A percentile compares a stretch with the other conserved stretches of the same genome.
Conservation (phyloP, 2,113 vertebrate genomes). For the Nannobrachium achirus region DNA sequence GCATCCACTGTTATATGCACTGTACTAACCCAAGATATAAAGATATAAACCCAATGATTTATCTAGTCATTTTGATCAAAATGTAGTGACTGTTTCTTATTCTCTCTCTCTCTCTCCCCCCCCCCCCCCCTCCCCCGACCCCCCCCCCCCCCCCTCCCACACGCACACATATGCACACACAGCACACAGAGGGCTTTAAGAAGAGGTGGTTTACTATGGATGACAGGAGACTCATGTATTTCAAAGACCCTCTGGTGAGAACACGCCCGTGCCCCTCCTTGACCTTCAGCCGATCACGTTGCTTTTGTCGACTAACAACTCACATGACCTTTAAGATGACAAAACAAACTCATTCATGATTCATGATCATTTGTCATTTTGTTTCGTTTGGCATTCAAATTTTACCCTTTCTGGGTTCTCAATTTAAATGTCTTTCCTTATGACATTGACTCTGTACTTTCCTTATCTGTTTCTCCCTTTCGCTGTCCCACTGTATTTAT, state of each 20-base stretch:
- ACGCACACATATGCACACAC: neutral
- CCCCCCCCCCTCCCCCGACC: too few species aligned
- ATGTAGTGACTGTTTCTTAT: neutral
- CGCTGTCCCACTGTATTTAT: neutral
- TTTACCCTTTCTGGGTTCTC: neutral
- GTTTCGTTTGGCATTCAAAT: too few species aligned
- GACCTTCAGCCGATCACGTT: neutral
- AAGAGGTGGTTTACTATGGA: conserved; percentile 98
- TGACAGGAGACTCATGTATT: conserved; percentile 95
- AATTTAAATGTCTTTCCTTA: neutral
- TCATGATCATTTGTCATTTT: too few species aligned
- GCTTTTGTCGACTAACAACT: too few species aligned
- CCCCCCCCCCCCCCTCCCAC: too few species aligned
- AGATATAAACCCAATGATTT: neutral
- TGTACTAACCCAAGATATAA: too few species aligned
- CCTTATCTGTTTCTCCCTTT: neutral
- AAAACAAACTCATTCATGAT: too few species aligned
- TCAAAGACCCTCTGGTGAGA: conserved; percentile 96
- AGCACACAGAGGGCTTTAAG: conserved; percentile 98
- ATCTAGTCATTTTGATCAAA: neutral
- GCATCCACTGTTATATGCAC: too few species aligned
- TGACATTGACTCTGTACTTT: neutral
- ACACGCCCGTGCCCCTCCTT: neutral
- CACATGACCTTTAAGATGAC: too few species aligned
- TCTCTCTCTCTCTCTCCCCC: neutral